These are phyloP conservation scores for Thera obeliscata DNA, from an alignment of 2,888 invertebrate genomes.

Conservation along the genomic window DNA sequence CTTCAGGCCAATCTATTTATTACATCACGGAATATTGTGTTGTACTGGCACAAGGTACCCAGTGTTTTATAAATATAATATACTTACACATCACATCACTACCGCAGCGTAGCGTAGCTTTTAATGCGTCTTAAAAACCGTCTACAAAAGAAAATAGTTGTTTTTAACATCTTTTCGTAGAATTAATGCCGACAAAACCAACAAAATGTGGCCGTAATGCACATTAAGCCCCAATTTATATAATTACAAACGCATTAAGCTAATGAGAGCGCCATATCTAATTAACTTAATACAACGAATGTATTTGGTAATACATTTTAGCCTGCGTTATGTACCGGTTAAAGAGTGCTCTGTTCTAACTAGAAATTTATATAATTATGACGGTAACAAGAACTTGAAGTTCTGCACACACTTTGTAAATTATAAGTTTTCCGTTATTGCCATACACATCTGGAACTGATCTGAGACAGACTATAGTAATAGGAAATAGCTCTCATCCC, in stretches of 20 bases:
- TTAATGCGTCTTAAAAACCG: neutral
- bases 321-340: constrained; percentile 1
- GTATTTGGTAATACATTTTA: constrained; percentile 2
- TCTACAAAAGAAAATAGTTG: neutral
- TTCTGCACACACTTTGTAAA: too few species aligned
- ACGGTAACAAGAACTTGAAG: too few species aligned
- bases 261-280: constrained; percentile 27
- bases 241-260: constrained; percentile 27
- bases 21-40: neutral
- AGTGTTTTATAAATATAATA: too few species aligned
- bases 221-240: constrained; percentile 24
- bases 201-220: constrained; percentile 1
- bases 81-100: too few species aligned
- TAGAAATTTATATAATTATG: too few species aligned
- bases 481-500: too few species aligned
- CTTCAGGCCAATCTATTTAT: neutral
- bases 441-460: too few species aligned
- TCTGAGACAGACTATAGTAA: too few species aligned
- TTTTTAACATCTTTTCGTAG: neutral
- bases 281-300: constrained; percentile 14
- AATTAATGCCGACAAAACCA: neutral
- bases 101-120: neutral
- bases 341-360: neutral
- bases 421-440: too few species aligned
- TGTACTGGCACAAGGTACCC: too few species aligned